Base-by-base conservation (phyloP, 2,888 invertebrate species). In the Dryobota labecula region DNA sequence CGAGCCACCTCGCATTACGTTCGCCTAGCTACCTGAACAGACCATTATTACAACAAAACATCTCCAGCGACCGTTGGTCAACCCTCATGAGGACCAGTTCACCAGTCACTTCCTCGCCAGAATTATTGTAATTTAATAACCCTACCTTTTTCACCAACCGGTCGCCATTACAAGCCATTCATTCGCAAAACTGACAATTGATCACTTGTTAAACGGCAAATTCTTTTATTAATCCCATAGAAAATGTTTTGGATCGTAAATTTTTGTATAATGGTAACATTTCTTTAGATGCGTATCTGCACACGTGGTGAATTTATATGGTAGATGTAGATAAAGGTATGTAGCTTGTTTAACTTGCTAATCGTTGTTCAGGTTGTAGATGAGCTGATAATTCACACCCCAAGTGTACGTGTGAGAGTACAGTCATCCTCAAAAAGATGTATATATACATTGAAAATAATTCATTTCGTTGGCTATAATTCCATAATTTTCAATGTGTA, bases 41-140 rank as follows among this genome's bases (percentile, higher is more conserved):
- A 2, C 66, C 33, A 73, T 78, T 82, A 82, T 78, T 27, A 49
- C 69, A 57, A 77, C 68, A 58, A 75, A 67, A 70, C 62, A 76
- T 73, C 62, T 74, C 62, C 73, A 74, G 41, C 62, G 80, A 78
- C 85, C 85, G 84, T 85, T 84, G 84, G 82, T 68, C 76, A 80
- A 79, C 82, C 77, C 73, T 58, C 64, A 43, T 58, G 84, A 84
- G 82, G 84, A 71, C 79, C 51, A 24, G 61, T 61, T 33, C 36
- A n/a, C 68, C 85, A 86, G 84, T 87, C 87, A 87, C 85, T 85
- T 84, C 76, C 81, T 79, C 36, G 69, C 80, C 83, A 88, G 87
- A 93, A 91, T 94, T 93, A 95, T 93, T 90, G 94, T 94, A 94
- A 94, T 95, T 94, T 95, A 94, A 95, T 95, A 94, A 93, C 92